Conservation (phyloP, 2,113 vertebrate genomes). For the Anoura caudifer region DNA sequence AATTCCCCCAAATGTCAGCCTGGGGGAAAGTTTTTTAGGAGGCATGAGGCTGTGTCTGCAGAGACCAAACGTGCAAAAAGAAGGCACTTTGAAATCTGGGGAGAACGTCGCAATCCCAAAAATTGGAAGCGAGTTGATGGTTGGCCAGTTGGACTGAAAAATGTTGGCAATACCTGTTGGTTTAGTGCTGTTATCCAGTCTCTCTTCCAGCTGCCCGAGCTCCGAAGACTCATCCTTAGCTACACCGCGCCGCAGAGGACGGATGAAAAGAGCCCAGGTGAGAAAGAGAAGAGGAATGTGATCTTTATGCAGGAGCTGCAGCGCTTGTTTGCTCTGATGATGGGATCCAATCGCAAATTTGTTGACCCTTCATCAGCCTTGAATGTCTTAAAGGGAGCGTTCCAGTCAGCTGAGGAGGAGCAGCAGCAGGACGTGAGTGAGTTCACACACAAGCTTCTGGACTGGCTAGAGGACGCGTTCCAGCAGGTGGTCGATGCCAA, state of each 20-base stretch:
- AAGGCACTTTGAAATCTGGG: too few relatives aligned
- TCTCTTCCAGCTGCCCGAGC: conserved; percentile 94
- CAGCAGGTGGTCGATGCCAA: conserved; percentile 89
- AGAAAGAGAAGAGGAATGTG: conserved; percentile 92
- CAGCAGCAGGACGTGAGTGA: conserved; percentile 99
- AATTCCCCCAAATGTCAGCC: too few relatives aligned
- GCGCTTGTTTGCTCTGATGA: conserved; percentile 94
- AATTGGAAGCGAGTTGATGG: too few relatives aligned
- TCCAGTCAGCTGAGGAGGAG: conserved; percentile 91
- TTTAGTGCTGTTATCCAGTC: conserved; percentile 82
- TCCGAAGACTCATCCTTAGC: conserved; percentile 93
- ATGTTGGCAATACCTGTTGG: too few relatives aligned
- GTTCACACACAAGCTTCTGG: conserved; percentile 97
- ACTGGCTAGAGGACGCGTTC: conserved; percentile 97
- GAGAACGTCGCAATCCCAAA: too few relatives aligned
- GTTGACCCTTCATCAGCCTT: conserved; percentile 94
- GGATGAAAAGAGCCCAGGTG: conserved; percentile 88
- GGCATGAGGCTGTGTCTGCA: too few relatives aligned
- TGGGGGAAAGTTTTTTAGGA: too few relatives aligned
- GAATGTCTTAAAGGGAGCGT: conserved; percentile 91
- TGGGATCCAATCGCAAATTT: conserved; percentile 92
- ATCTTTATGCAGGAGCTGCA: conserved; percentile 98
- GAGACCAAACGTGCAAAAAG: too few relatives aligned
- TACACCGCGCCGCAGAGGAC: conserved; percentile 91
- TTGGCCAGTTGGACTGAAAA: too few relatives aligned